Base-by-base conservation (phyloP, 2,113 vertebrate genomes). In the Rissa tridactyla region DNA sequence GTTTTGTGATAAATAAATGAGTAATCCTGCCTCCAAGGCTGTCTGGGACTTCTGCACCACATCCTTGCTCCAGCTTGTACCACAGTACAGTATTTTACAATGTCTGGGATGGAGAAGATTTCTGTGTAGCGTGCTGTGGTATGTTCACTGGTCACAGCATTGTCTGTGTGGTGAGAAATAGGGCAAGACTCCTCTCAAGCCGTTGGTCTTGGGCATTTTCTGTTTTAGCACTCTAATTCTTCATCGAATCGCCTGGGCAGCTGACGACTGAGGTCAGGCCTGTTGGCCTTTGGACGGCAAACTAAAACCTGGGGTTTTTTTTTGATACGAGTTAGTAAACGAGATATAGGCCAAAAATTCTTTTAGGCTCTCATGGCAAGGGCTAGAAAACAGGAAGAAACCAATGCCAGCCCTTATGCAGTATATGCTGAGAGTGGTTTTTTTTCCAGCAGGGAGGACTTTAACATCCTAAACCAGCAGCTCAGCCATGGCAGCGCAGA, bases 11-110 rank as follows among this genome's bases (percentile, higher is more conserved):
- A 54, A 40, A 82, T 76, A 82, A 83, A 81, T 90, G 88, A 94
- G 71, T 90, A 94, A 96, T 94, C 62, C 49, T 85, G 82, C 85
- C 89, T 94, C 44, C 72, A 82, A 96, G 93, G 88, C 84, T 87
- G 52, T 94, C 80, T 78, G 92, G 47, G 40, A 79, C 72, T 95
- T 94, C 75, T 70, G 66, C 61, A 88, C 73, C 60, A 69, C 78
- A 87, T 88, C 80, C 82, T 88, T 86, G 92, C 93, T 98, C 84
- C 25, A 57, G 71, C 86, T 84, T 94, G 79, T 62, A 72, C 86
- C 30, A 30, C 49, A 42, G 32, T 36, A 68, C 60, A 44, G 15
- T 86, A 64, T 93, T 73, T 76, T 95, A 96, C 79, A 6, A 4
- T 51, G 66, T 86, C 95, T 94, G 55, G 62, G 51, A 65, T 27